phyloP scores from a whole-genome alignment of 2,113 vertebrate species.

The Eulemur rufifrons region DNA sequence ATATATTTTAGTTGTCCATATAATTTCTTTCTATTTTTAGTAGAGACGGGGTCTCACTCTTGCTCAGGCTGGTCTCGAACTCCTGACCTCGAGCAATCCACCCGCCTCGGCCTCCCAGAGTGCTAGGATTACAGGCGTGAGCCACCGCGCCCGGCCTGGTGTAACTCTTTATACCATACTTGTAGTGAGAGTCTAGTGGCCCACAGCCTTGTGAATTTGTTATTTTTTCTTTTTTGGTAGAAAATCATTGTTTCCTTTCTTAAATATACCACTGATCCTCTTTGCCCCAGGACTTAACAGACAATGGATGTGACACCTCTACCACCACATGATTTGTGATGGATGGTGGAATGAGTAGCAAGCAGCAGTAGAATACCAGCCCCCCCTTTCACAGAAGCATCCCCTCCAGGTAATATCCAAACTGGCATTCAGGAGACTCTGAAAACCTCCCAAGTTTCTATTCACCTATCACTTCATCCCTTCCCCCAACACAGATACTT shows the following conservation, averaged over 20 bases:
- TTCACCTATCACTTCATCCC: not conserved
- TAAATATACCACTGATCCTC: not conserved
- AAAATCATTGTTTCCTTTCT: not conserved
- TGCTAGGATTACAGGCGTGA: too few species aligned
- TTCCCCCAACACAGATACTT: not conserved
- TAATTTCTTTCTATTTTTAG: too few species aligned
- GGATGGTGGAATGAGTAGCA: not conserved
- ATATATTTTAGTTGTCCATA: too few species aligned
- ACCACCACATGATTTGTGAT: not conserved
- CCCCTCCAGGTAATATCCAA: not conserved
- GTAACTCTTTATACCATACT: not conserved
- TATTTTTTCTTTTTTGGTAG: not conserved
- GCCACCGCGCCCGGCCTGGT: too few species aligned
- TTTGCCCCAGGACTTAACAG: not conserved
- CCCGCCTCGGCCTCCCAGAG: too few species aligned
- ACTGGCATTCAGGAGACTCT: not conserved
- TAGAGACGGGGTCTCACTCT: too few species aligned
- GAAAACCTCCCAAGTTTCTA: not conserved
- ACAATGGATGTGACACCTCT: not conserved
- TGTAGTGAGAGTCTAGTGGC: not conserved
- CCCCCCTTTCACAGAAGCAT: not conserved
- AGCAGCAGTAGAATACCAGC: not conserved
- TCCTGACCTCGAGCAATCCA: too few species aligned
- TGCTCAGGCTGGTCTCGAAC: too few species aligned
- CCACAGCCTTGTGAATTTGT: not conserved